phyloP scores from a whole-genome alignment of 2,888 invertebrate genomes.

The Dolomedes plantarius region DNA sequence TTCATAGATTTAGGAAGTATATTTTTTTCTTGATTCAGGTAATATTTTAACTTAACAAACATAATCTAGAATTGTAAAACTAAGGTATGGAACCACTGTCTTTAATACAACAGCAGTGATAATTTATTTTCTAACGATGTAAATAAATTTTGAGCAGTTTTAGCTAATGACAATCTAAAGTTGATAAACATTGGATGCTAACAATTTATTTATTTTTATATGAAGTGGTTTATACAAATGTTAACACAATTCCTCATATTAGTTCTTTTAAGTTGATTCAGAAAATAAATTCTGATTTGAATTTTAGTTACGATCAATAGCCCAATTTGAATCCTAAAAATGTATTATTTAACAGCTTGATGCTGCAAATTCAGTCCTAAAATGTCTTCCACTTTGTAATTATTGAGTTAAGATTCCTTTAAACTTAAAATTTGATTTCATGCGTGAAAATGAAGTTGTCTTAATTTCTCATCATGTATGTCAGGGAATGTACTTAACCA shows the following conservation, averaged over 20 bases:
- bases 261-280: too few relatives aligned
- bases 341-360: neutral
- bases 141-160: conserved; percentile 14
- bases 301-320: too few relatives aligned
- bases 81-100: neutral
- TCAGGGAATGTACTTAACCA: conserved; percentile 8
- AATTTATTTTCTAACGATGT: neutral
- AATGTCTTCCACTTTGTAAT: conserved; percentile 2
- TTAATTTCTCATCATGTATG: neutral
- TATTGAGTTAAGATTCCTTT: neutral
- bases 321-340: too few relatives aligned
- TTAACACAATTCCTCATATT: neutral
- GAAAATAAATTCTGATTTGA: too few relatives aligned
- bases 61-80: too few relatives aligned
- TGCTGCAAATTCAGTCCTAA: neutral
- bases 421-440: too few relatives aligned
- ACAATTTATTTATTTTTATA: conserved; percentile 25
- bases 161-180: conserved; percentile 58
- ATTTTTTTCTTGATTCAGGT: too few relatives aligned
- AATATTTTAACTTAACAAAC: too few relatives aligned
- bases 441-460: too few relatives aligned
- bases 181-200: neutral
- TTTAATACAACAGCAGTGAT: neutral
- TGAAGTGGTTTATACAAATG: neutral
- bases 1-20: too few relatives aligned